Base-by-base conservation (phyloP, 2,797 vertebrate species). In the Lemur catta region DNA sequence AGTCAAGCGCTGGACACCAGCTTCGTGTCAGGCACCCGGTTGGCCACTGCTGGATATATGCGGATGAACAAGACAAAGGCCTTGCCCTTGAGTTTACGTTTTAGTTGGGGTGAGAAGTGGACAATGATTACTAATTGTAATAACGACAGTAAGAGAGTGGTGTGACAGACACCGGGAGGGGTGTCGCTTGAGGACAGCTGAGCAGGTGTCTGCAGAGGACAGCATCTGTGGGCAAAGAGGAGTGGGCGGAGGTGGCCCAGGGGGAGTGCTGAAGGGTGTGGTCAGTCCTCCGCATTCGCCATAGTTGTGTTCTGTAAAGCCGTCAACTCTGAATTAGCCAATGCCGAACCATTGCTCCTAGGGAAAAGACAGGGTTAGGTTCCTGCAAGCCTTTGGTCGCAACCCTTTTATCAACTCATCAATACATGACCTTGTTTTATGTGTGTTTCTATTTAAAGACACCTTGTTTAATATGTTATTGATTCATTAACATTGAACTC, bases 221-320 rank as follows among this genome's bases (percentile, higher is more conserved):
- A 9, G 12, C 1, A 5, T 63, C 48, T 24, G 0, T 4, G 38
- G 41, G 26, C 11, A 10, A 0, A 80, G 82, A 6, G 30, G 0
- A 50, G 84, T 91, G 2, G 18, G 4, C 5, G 57, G n/a, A 71
- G 48, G 55, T 12, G 20, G 41, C 2, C 0, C 20, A 57, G 38
- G 63, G 67, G 33, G 22, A 1, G 2, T 52, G 87, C 50, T 18
- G 22, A 48, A 26, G 88, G 50, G 30, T 7, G 18, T 0, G 24
- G 55, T 35, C 0, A 4, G 6, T 9, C 46, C 69, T 82, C 0
- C 0, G n/a, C 33, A 22, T 74, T 61, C 0, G 1, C 2, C 33
- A 15, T 33, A 55, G 38, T 61, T 52, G 48, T 80, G 63, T 78
- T 84, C 26, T 1, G 2, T 43, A 4, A 30, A 78, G 48, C 35